A percentile compares a stretch with the other conserved stretches of the same genome.
Evolutionary conservation across 2,797 vertebrate genomes (phyloP).

Genomic region (Tangara arthus): DNA sequence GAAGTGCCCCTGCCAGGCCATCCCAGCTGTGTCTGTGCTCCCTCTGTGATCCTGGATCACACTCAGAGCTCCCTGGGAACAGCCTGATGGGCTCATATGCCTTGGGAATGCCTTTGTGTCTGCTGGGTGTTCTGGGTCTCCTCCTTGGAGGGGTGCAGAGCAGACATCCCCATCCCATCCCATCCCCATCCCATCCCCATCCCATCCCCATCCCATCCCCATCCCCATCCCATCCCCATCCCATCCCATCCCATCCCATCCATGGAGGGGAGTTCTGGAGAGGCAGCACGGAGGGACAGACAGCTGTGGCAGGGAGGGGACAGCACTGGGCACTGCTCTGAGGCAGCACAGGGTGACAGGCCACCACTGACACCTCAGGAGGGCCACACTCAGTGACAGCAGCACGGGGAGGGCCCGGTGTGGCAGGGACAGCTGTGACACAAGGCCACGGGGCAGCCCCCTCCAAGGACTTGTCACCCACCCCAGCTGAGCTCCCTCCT

Average conservation of each 20-base stretch:
- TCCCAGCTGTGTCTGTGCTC: neutral
- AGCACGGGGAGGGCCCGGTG: accelerated
- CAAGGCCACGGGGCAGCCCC: accelerated
- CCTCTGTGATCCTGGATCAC: accelerated
- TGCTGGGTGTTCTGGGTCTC: neutral
- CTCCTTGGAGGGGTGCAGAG: neutral
- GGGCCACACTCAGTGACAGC: neutral
- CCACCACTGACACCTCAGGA: accelerated
- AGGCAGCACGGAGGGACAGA: neutral
- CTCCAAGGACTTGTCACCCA: neutral
- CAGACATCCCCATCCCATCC: neutral
- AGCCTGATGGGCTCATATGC: neutral
- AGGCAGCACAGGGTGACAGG: neutral
- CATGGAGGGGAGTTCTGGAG: neutral
- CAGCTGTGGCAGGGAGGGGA: neutral
- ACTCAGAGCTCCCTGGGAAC: neutral
- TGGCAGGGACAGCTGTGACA: neutral
- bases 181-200: no score
- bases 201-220: no score
- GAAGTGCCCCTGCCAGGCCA: neutral
- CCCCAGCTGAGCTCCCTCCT: neutral
- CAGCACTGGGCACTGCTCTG: accelerated
- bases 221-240: no score
- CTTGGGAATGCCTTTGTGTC: accelerated
- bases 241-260: no score